phyloP scores from a whole-genome alignment of 1,140 invertebrate species.

The Aphelenchoides fujianensis region DNA sequence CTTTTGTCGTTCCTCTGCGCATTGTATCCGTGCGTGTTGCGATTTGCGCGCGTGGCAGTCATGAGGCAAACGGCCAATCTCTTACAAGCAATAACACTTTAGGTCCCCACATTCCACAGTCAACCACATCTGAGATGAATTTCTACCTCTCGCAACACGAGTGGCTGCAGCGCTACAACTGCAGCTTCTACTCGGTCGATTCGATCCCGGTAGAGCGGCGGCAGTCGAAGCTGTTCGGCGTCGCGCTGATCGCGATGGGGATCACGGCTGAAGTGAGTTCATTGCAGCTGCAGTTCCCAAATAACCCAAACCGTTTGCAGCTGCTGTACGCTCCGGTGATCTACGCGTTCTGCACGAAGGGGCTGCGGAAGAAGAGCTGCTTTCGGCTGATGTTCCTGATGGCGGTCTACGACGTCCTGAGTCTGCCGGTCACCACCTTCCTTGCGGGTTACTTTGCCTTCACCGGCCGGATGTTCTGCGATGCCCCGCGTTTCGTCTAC shows the following conservation, averaged over 20 bases:
- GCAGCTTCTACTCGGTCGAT: neutral
- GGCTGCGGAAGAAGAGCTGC: neutral
- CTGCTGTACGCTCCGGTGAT: neutral
- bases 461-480: conserved; percentile 2
- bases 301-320: too few species aligned
- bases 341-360: neutral
- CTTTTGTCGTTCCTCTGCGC: too few species aligned
- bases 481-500: conserved; percentile 12
- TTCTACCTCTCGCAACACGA: neutral
- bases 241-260: neutral
- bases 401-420: conserved; percentile 1
- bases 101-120: too few species aligned
- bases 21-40: too few species aligned
- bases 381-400: conserved; percentile 16
- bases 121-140: neutral
- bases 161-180: neutral
- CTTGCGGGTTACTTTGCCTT: conserved; percentile 7
- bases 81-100: too few species aligned
- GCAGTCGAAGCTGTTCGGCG: neutral
- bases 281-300: too few species aligned
- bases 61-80: too few species aligned
- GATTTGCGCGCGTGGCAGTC: too few species aligned
- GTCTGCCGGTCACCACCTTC: neutral
- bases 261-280: neutral
- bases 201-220: neutral